Evolutionary conservation across 2,888 invertebrate species (phyloP).

Genomic region (Drosophila lutescens): DNA sequence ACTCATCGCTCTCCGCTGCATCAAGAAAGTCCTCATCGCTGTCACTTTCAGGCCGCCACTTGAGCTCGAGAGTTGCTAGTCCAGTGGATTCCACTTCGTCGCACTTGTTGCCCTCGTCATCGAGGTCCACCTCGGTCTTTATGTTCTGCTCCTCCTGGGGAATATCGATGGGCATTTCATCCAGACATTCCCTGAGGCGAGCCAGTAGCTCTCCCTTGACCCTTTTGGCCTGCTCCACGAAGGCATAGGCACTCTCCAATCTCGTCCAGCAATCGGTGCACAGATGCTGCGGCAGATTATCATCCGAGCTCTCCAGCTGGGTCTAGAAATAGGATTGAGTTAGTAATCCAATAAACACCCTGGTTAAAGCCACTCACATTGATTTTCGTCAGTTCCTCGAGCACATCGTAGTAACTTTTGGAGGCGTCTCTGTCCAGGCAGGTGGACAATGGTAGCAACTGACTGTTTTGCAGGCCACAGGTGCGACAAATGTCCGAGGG

Average conservation of each 20-base stretch:
- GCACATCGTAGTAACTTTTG: slow-evolving; percentile 56
- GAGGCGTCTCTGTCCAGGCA: slow-evolving; percentile 41
- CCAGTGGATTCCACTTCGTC: slow-evolving; percentile 1
- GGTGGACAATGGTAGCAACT: slow-evolving; percentile 45
- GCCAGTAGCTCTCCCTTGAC: slow-evolving; percentile 62
- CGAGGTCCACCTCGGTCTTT: slow-evolving; percentile 63
- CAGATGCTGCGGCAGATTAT: slow-evolving; percentile 63
- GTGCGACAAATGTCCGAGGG: slow-evolving; percentile 61
- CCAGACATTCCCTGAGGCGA: slow-evolving; percentile 55
- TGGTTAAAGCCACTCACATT: slow-evolving; percentile 50
- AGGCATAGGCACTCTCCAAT: slow-evolving; percentile 68
- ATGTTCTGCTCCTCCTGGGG: slow-evolving; percentile 49
- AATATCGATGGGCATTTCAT: slow-evolving; percentile 78
- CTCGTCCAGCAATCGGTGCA: slow-evolving; percentile 66
- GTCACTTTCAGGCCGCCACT: slow-evolving; percentile 43
- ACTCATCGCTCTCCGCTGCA: slow-evolving; percentile 31
- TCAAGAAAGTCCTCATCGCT: slow-evolving; percentile 30
- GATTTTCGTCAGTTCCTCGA: slow-evolving; percentile 63
- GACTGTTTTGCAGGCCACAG: slow-evolving; percentile 45
- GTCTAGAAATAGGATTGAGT: slow-evolving; percentile 30
- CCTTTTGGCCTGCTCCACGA: slow-evolving; percentile 67
- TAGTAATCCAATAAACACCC: not conserved
- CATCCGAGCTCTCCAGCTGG: slow-evolving; percentile 45
- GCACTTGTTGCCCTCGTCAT: slow-evolving; percentile 6
- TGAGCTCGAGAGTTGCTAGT: slow-evolving; percentile 16